These are phyloP conservation scores for Drosophila serrata DNA, from an alignment of 1,140 invertebrate genomes.

Conservation along the genomic window DNA sequence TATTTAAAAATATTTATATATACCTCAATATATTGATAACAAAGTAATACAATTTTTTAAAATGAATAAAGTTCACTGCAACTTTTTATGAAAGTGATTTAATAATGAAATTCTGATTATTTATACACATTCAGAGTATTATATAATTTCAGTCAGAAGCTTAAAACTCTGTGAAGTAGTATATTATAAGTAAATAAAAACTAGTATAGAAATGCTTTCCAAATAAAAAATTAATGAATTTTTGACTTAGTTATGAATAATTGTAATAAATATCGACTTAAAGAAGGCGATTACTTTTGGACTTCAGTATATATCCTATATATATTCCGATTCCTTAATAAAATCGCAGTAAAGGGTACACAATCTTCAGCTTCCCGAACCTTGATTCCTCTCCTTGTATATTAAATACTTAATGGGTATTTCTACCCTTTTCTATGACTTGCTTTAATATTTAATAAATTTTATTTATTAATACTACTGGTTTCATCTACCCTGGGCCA, in stretches of 20 bases:
- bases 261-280: not conserved
- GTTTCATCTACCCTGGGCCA: not conserved
- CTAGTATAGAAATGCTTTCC: too few relatives aligned
- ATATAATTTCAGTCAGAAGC: too few relatives aligned
- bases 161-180: too few relatives aligned
- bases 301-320: too few relatives aligned
- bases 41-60: not conserved
- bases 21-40: not conserved
- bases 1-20: not conserved
- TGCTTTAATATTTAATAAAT: not conserved
- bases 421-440: not conserved
- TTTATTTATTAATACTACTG: not conserved
- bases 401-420: not conserved
- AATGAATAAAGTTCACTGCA: not conserved
- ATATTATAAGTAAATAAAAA: too few relatives aligned
- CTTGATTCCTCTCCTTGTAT: too few relatives aligned
- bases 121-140: not conserved
- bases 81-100: not conserved
- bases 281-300: too few relatives aligned
- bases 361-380: too few relatives aligned
- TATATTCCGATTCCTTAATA: too few relatives aligned
- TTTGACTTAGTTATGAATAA: too few relatives aligned
- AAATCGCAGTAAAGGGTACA: too few relatives aligned
- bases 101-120: not conserved
- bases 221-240: too few relatives aligned